phyloP scores from a whole-genome alignment of 2,113 vertebrate species.

The Ceyx margarethae region DNA sequence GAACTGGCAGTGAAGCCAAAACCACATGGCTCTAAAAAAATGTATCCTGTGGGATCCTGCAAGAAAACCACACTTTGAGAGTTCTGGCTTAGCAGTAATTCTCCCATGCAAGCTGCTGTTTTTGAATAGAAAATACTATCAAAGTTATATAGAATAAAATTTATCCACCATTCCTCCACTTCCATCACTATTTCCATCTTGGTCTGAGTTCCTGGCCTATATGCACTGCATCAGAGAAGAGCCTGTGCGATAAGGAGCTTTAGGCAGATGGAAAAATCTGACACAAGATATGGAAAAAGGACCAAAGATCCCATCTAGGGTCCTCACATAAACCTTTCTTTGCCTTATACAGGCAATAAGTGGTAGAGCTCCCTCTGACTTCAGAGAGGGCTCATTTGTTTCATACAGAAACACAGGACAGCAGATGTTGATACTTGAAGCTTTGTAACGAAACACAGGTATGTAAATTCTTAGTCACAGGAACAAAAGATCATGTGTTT shows the following conservation, averaged over 20 bases:
- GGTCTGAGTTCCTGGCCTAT: background rate
- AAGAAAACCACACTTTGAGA: constrained; percentile 1
- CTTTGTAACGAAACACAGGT: background rate
- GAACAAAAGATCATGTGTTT: background rate
- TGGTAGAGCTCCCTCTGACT: background rate
- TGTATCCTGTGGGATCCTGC: background rate
- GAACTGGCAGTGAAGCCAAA: constrained; percentile 30
- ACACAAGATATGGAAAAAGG: background rate
- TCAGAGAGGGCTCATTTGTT: background rate
- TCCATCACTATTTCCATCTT: background rate
- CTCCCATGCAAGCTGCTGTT: background rate
- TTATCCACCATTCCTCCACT: background rate
- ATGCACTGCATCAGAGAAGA: background rate
- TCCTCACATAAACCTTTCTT: background rate
- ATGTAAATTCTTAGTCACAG: background rate
- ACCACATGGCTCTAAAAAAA: background rate
- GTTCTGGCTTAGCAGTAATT: background rate
- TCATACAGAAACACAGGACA: background rate
- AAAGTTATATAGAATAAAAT: background rate
- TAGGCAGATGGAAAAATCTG: background rate
- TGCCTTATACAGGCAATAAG: background rate
- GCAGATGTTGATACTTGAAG: background rate
- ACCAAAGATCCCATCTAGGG: accelerated
- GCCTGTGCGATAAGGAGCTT: background rate
- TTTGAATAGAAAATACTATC: background rate